Base-by-base conservation (phyloP, 1,140 invertebrate species). In the Zaprionus gabonicus region DNA sequence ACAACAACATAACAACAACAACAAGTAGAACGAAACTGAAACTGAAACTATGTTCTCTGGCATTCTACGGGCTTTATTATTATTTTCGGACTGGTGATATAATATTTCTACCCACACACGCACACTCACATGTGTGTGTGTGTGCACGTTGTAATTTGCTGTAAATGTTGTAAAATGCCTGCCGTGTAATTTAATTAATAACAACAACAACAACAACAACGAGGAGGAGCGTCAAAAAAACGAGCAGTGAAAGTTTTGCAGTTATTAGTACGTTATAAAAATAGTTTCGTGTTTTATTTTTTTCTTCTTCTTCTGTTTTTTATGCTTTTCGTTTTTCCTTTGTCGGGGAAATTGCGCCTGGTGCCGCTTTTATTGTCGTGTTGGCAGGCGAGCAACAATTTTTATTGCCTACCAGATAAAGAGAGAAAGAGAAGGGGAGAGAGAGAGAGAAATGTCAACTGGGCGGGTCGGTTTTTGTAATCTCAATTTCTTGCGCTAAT, bases 81-180 rank as follows among this genome's bases (percentile, higher is more conserved):
- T 80, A 81, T 69, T 84, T 79, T 84, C 64, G 68, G 74, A 57
- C 71, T 88, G 78, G 69, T 88, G 85, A 88, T 88, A 88, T 84
- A 88, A 87, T 83, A 76, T 75, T 78, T 75, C 53, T 31, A 10
- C 49, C 49, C 49, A 53, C 41, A 46, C 41, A 46, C 41, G 15
- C 41, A 46, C 41, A 17, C 20, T 23, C 20, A 51, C 9, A 20
- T 2, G 15, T 13, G 53, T 67, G 25, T 81, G 78, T 71, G 44
- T 80, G 78, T 68, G 68, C 64, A 65, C 81, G 71, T 60, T 76
- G 85, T 88, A 88, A 88, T 88, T 88, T 90, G 85, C 81, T 88
- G 85, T 88, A 88, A 88, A 88, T 88, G 85, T 88, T 88, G 85
- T 88, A 88, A 88, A 88, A 90, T 88, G 85, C 79, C 85, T 90